Percentiles rank a stretch among this genome's conserved stretches.
Evolutionary conservation across 2,113 vertebrate genomes (phyloP).

Genomic region (Menura novaehollandiae): DNA sequence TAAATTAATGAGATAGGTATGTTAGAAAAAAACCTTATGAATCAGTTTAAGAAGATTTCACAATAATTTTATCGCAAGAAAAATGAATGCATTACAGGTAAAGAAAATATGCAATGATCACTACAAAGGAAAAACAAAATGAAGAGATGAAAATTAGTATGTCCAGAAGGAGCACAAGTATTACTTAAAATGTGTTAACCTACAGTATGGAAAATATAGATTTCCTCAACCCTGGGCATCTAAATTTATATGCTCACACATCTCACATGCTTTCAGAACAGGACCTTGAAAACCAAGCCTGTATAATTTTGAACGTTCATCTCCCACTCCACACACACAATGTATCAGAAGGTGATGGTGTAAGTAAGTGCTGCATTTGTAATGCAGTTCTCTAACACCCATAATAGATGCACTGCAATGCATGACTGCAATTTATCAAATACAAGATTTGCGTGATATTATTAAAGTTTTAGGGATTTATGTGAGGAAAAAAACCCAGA

Average conservation of each 20-base stretch:
- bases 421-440: neutral
- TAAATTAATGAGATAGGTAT: conserved; percentile 12
- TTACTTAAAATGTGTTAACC: conserved; percentile 40
- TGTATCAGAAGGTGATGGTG: neutral
- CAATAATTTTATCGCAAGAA: conserved; percentile 42
- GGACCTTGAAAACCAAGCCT: neutral
- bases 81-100: conserved; percentile 40
- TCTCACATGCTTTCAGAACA: conserved; percentile 24
- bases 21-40: conserved; percentile 34
- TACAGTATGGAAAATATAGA: neutral
- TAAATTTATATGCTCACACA: neutral
- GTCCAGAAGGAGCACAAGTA: conserved; percentile 19
- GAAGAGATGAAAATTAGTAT: conserved; percentile 52
- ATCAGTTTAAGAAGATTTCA: conserved; percentile 33
- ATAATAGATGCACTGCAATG: conserved; percentile 6
- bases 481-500: neutral
- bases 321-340: conserved; percentile 14
- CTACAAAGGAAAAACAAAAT: conserved; percentile 57
- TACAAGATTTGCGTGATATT: neutral
- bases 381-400: conserved; percentile 6
- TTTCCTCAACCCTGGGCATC: neutral
- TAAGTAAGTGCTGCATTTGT: neutral
- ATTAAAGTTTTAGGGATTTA: neutral
- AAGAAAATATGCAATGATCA: conserved; percentile 43
- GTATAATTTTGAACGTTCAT: neutral